These are phyloP conservation scores for Ctenodactylus gundi DNA, from an alignment of 2,113 vertebrate genomes.

Conservation along the genomic window DNA sequence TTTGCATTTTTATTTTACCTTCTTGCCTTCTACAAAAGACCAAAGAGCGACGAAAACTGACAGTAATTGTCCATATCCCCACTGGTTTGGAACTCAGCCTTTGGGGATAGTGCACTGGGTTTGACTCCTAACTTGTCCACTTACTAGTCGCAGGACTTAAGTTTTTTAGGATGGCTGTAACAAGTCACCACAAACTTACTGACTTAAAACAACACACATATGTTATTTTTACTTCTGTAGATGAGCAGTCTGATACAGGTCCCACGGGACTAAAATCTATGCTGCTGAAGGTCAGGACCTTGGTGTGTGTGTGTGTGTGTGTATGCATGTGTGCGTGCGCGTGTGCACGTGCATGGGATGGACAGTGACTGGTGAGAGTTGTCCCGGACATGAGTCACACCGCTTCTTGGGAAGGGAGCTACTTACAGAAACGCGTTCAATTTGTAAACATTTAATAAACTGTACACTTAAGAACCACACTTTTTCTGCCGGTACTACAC, in stretches of 20 bases:
- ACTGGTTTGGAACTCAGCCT: not conserved
- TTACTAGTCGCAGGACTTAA: not conserved
- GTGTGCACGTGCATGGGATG: not conserved
- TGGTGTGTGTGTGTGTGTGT: not conserved
- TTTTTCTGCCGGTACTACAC: not conserved
- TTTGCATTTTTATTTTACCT: not conserved
- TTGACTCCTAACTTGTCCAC: not conserved
- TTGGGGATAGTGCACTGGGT: not conserved
- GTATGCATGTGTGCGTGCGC: not conserved
- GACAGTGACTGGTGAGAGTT: not conserved
- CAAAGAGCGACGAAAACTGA: not conserved
- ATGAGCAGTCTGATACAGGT: not conserved
- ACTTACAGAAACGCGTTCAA: not conserved
- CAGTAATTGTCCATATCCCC: not conserved
- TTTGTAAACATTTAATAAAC: not conserved
- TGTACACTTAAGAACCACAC: not conserved
- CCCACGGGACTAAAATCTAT: not conserved
- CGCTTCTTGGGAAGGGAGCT: not conserved
- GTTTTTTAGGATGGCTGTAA: not conserved
- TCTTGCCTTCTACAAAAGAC: not conserved
- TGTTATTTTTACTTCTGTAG: not conserved
- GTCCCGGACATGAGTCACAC: not conserved
- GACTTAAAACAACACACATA: not conserved
- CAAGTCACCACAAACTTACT: not conserved
- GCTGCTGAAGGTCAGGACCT: not conserved